phyloP scores from a whole-genome alignment of 1,140 invertebrate genomes.

The Oscheius sp. region DNA sequence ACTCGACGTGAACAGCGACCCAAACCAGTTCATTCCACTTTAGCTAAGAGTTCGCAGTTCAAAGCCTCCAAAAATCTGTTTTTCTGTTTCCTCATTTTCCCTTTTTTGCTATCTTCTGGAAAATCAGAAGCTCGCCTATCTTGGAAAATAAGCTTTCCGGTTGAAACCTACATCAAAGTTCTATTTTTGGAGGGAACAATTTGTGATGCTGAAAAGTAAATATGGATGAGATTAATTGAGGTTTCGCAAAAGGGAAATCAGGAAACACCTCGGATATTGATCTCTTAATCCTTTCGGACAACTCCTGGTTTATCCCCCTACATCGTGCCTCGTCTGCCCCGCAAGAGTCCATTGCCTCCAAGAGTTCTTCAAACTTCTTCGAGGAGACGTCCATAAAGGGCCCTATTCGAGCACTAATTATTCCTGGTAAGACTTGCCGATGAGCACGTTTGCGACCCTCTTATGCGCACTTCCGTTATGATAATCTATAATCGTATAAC shows the following conservation, averaged over 20 bases:
- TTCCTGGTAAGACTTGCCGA: background rate
- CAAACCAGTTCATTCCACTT: background rate
- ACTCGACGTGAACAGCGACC: background rate
- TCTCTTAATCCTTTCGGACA: background rate
- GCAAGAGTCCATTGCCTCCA: background rate
- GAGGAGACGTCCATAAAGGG: background rate
- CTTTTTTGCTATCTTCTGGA: background rate
- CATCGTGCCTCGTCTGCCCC: too few species aligned
- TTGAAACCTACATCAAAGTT: background rate
- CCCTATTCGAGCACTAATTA: slow-evolving; percentile 5
- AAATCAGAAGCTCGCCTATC: too few species aligned
- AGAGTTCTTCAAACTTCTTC: background rate
- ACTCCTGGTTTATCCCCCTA: too few species aligned
- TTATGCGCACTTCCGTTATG: background rate
- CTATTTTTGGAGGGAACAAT: background rate
- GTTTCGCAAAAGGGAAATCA: too few species aligned
- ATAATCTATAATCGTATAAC: background rate
- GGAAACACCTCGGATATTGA: too few species aligned
- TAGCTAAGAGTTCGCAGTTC: background rate
- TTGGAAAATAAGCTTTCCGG: too few species aligned
- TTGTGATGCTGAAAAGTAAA: too few species aligned
- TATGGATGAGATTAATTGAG: too few species aligned
- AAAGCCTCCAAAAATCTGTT: background rate
- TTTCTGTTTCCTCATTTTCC: background rate
- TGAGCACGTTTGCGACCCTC: background rate